Evolutionary conservation across 2,888 invertebrate species (phyloP), one percentile per base, ranked within the genome.

Genomic region (Athetis lepigone): DNA sequence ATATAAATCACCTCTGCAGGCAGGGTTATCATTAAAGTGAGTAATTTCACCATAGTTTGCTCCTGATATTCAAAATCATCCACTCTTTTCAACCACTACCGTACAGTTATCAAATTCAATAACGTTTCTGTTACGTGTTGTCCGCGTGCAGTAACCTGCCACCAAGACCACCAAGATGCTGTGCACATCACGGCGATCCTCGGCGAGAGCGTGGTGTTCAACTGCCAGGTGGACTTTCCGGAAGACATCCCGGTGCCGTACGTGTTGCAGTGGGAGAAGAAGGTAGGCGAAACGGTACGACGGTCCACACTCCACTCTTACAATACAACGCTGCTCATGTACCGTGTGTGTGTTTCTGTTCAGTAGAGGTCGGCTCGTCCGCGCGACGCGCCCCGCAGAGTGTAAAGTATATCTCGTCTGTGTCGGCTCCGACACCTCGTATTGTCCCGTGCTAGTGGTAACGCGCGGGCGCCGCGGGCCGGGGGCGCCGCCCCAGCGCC

Each of bases 251-350:
- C 98, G 91, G 98, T 98, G 96, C 98, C 98, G 95, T 98, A 98
- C 96, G 98, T 99, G 96, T 97, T 99, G 95, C 98, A 98, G 96
- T 99, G 99, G 99, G 98, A 98, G 97, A 99, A 99, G 97, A 98
- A 98, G 98, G 98, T 98, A 98, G 97, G 98, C 97, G 97, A 98
- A 96, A 97, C 97, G 98, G 98, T 98, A 98, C 97, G 98, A 97
- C 97, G 96, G 91, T 87, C 92, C 90, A 93, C 93, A 92, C 93
- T 93, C 93, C 93, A 93, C 94, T 93, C 92, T 94, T 94, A 93
- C 94, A 92, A 92, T 94, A 94, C 94, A 92, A 92, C 91, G 93
- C 94, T 94, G 94, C 95, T 94, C 94, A 94, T 92, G 90, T 91
- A 90, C 93, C 92, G 92, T 94, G 93, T 94, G 90, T 92, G 92